These are phyloP conservation scores for Harlomillsia oculata DNA, from an alignment of 1,140 invertebrate species.

Conservation along the genomic window DNA sequence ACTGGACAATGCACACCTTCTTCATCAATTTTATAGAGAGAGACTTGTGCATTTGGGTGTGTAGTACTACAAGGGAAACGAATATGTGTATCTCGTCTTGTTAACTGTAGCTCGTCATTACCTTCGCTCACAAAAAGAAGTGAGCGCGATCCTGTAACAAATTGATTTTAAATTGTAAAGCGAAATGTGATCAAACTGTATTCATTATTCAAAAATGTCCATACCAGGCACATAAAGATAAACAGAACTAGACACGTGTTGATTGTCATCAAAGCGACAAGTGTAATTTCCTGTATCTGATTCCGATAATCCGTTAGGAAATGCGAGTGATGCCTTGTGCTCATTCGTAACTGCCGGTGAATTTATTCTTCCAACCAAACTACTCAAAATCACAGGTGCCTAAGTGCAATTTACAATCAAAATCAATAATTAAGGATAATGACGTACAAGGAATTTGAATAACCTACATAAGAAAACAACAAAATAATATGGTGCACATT, in stretches of 20 bases:
- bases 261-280: slow-evolving; percentile 2
- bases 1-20: slow-evolving; percentile 2
- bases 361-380: neutral
- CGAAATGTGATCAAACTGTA: neutral
- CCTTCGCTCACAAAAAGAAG: neutral
- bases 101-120: neutral
- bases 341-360: neutral
- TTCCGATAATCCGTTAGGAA: neutral
- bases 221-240: slow-evolving; percentile 11
- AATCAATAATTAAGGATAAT: neutral
- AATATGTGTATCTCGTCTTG: slow-evolving; percentile 2
- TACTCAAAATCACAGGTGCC: neutral
- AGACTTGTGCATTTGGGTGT: slow-evolving; percentile 16
- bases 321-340: slow-evolving; percentile 1
- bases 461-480: neutral
- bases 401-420: too few species aligned
- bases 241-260: slow-evolving; percentile 1
- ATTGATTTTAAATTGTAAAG: neutral
- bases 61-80: slow-evolving; percentile 15
- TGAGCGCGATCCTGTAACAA: neutral
- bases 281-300: slow-evolving; percentile 17
- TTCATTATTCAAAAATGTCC: neutral
- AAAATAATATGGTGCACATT: neutral
- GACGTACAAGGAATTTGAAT: neutral
- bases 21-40: slow-evolving; percentile 8